These are phyloP conservation scores for Ennomos fuscantarius DNA, from an alignment of 2,888 invertebrate genomes.

Conservation along the genomic window DNA sequence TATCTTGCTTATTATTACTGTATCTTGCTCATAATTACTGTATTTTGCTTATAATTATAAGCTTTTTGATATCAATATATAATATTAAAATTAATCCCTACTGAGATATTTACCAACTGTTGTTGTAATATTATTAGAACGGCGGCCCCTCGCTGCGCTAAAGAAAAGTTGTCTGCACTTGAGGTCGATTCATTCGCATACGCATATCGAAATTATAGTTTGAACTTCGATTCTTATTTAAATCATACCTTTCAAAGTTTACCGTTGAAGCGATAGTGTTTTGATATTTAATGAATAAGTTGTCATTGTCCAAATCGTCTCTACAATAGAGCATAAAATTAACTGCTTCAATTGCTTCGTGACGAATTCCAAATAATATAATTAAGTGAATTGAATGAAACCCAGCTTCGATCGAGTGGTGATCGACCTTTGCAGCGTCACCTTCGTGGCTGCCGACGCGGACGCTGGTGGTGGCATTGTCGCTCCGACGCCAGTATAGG, in stretches of 20 bases:
- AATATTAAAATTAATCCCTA: background rate
- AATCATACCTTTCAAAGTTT: background rate
- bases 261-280: background rate
- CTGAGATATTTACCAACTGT: constrained; percentile 19
- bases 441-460: constrained; percentile 71
- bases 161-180: constrained; percentile 64
- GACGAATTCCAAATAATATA: constrained; percentile 22
- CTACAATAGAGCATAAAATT: constrained; percentile 6
- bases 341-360: constrained; percentile 13
- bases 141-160: constrained; percentile 53
- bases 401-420: constrained; percentile 52
- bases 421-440: constrained; percentile 77
- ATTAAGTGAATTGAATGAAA: constrained; percentile 39
- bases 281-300: constrained; percentile 4
- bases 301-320: constrained; percentile 7
- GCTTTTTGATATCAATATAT: background rate
- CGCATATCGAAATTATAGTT: constrained; percentile 50
- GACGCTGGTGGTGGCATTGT: constrained; percentile 71
- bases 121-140: constrained; percentile 51
- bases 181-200: constrained; percentile 60
- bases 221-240: constrained; percentile 25
- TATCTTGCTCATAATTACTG: background rate
- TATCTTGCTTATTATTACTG: background rate
- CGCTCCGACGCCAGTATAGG: constrained; percentile 80
- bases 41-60: background rate